Evolutionary conservation across 2,113 vertebrate species (phyloP).

Genomic region (Aspidoscelis tigris): DNA sequence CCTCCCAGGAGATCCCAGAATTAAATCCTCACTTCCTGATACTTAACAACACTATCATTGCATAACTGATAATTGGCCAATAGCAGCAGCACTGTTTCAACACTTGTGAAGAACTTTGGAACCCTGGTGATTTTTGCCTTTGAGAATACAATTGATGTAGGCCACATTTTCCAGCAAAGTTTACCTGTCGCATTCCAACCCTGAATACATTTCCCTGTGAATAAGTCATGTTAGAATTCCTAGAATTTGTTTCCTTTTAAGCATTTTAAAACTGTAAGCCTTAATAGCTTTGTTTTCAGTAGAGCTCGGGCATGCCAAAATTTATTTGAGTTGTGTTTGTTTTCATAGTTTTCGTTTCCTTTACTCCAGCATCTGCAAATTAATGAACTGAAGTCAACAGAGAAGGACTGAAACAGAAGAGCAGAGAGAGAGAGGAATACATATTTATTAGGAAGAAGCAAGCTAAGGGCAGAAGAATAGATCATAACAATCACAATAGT

Average conservation of each 20-base stretch:
- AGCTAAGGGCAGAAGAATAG: slow-evolving; percentile 21
- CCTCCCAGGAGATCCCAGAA: too few relatives aligned
- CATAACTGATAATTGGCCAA: too few relatives aligned
- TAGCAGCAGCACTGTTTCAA: too few relatives aligned
- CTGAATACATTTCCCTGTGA: neutral
- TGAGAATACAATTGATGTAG: neutral
- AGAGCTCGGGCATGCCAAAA: neutral
- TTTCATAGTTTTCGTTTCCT: neutral
- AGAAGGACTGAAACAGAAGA: neutral
- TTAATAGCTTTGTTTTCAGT: neutral
- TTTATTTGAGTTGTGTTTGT: neutral
- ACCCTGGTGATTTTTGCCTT: neutral
- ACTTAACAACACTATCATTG: too few relatives aligned
- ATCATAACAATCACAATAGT: slow-evolving; percentile 23
- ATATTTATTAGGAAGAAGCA: slow-evolving; percentile 13
- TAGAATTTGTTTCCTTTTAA: neutral
- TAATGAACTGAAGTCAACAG: neutral
- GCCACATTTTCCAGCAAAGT: neutral
- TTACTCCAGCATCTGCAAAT: neutral
- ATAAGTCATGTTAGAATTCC: too few relatives aligned
- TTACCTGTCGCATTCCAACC: neutral
- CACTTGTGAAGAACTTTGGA: too few relatives aligned
- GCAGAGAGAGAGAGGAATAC: neutral
- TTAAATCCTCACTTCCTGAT: too few relatives aligned
- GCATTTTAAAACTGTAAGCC: neutral